Evolutionary conservation across 2,797 vertebrate genomes (phyloP).

Genomic region (Potorous gilbertii): DNA sequence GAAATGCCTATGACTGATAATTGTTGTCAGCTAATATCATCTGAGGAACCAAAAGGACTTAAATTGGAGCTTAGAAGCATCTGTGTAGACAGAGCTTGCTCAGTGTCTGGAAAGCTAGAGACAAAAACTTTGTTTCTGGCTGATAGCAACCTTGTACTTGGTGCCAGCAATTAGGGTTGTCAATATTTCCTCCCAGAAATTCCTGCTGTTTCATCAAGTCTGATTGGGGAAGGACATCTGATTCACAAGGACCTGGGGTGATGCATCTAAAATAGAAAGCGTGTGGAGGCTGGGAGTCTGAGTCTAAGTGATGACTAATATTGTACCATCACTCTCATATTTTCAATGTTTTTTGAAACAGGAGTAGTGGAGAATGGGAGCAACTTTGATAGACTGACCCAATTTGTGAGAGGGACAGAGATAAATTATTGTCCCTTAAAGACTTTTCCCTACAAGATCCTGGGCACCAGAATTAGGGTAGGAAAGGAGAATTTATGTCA

Average conservation of each 20-base stretch:
- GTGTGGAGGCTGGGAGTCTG: conserved; percentile 6
- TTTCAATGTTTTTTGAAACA: conserved; percentile 42
- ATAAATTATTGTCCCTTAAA: background rate
- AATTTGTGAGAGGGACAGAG: conserved; percentile 15
- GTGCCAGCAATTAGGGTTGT: conserved; percentile 28
- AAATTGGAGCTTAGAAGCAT: conserved; percentile 54
- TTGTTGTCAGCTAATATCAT: conserved; percentile 40
- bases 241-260: conserved; percentile 29
- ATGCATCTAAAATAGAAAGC: conserved; percentile 12
- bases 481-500: background rate
- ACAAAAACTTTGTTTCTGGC: conserved; percentile 30
- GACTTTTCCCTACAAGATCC: conserved; percentile 41
- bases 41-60: conserved; percentile 52
- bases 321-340: conserved; percentile 44
- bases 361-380: conserved; percentile 16
- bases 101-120: conserved; percentile 51
- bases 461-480: conserved; percentile 17
- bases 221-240: background rate
- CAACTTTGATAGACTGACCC: conserved; percentile 36
- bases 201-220: conserved; percentile 45
- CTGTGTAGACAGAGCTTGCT: conserved; percentile 53
- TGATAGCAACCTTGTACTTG: background rate
- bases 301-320: conserved; percentile 22
- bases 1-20: conserved; percentile 52
- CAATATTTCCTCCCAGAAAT: conserved; percentile 45